Conservation (phyloP, 2,797 vertebrate species). For the Enteromius radiatus region DNA sequence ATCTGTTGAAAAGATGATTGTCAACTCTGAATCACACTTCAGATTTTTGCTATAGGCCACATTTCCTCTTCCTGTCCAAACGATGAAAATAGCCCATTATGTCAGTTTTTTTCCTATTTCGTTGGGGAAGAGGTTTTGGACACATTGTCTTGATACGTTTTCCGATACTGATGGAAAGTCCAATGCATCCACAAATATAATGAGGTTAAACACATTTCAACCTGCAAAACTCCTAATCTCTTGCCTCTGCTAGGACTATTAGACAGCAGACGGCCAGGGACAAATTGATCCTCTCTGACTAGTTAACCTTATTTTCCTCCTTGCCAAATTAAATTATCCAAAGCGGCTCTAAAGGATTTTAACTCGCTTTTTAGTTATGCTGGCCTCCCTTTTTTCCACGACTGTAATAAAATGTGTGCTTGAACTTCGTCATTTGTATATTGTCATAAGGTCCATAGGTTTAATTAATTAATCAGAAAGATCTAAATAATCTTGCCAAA, state of each 20-base stretch:
- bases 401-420: conserved; percentile 46
- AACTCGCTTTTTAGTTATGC: conserved; percentile 56
- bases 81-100: conserved; percentile 53
- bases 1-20: conserved; percentile 24
- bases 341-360: conserved; percentile 60
- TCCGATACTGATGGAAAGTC: conserved; percentile 62
- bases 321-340: conserved; percentile 67
- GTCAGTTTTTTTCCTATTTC: conserved; percentile 77
- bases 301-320: conserved; percentile 62
- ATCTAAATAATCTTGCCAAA: background rate
- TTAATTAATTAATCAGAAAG: background rate
- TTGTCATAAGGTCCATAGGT: conserved; percentile 36
- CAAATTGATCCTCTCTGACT: conserved; percentile 72
- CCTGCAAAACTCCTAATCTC: background rate
- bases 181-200: conserved; percentile 36
- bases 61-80: conserved; percentile 48
- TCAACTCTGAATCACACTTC: conserved; percentile 36
- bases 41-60: conserved; percentile 27
- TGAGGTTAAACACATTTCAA: conserved; percentile 25
- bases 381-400: conserved; percentile 54
- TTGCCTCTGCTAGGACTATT: conserved; percentile 19
- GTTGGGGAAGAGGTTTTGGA: conserved; percentile 59
- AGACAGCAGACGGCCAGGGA: conserved; percentile 54
- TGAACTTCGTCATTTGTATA: background rate
- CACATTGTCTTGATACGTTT: conserved; percentile 68